Percentiles rank a stretch among this genome's conserved stretches.
phyloP scores from a whole-genome alignment of 2,113 vertebrate species.

The Herpailurus yagouaroundi region DNA sequence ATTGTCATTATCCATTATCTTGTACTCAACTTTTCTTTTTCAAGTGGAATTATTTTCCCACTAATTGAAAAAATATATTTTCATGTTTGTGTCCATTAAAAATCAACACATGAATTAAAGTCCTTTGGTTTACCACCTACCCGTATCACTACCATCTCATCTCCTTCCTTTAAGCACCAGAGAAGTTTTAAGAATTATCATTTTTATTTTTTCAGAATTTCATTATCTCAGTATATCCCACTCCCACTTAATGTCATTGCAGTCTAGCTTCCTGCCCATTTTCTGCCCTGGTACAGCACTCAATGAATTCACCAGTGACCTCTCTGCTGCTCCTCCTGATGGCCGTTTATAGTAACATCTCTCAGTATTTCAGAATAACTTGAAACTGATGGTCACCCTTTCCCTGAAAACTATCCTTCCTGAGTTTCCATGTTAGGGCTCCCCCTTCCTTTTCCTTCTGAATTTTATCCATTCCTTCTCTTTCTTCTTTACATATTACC shows the following conservation, averaged over 20 bases:
- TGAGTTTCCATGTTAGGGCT: background rate
- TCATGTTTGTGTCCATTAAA: background rate
- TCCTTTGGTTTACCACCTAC: background rate
- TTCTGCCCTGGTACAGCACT: background rate
- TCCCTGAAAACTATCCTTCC: background rate
- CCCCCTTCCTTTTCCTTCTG: background rate
- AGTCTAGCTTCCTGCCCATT: background rate
- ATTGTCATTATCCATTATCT: background rate
- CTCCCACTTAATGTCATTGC: background rate
- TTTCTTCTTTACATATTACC: background rate
- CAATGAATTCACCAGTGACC: background rate
- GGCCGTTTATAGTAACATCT: background rate
- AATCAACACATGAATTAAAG: background rate
- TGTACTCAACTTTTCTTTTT: background rate
- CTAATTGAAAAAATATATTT: background rate
- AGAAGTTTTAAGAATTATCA: background rate
- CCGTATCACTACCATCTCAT: background rate
- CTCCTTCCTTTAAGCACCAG: background rate
- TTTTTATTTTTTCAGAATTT: constrained; percentile 21
- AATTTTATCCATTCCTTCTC: background rate
- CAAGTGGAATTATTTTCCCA: background rate
- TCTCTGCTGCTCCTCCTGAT: background rate
- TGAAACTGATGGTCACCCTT: background rate
- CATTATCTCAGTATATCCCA: background rate
- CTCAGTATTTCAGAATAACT: background rate